Evolutionary conservation across 2,797 vertebrate genomes (phyloP), one percentile per base, ranked within the genome.

Genomic region (Champsocephalus gunnari): DNA sequence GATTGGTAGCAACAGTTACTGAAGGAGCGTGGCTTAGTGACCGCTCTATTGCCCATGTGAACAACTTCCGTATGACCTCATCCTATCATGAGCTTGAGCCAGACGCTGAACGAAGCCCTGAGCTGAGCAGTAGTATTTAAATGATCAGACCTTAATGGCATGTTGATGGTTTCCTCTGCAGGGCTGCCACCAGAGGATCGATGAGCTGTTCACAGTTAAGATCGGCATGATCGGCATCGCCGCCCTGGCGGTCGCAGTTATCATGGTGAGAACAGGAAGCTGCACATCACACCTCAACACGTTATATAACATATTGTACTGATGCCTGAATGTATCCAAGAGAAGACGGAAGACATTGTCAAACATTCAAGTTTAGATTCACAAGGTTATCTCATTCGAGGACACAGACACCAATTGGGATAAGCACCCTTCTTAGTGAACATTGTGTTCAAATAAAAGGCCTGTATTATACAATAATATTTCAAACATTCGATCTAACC

Each of bases 211-310:
- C 88, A 94, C 95, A 0, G 94, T 96, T 41, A 99, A 98, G 94
- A 94, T 99, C 81, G 96, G 98, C 80, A 88, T 98, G 90, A 96
- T 99, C 0, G 98, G 98, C 53, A 96, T 99, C 0, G 95, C 94
- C 1, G 98, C 97, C 12, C 94, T 99, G 1, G 96, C 96, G 85
- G 97, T 99, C 0, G 98, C 98, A 0, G 92, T 99, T n/a, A 98
- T 99, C 81, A 99, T 99, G 97, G 98, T 99, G 86, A 95, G 97
- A 60, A 28, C 67, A 41, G 0, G 7, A 70, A 49, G 4, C 8
- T 4, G 16, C 14, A 53, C 34, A 12, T 34, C 28, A 55, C 34
- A 47, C 12, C 48, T 45, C 8, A 34, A 12, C 43, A 9, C 10
- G 41, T 28, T 44, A 9, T 24, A 0, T 19, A 19, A 19, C 44